Evolutionary conservation across 2,888 invertebrate species (phyloP).

Genomic region (Epinotia demarniana): DNA sequence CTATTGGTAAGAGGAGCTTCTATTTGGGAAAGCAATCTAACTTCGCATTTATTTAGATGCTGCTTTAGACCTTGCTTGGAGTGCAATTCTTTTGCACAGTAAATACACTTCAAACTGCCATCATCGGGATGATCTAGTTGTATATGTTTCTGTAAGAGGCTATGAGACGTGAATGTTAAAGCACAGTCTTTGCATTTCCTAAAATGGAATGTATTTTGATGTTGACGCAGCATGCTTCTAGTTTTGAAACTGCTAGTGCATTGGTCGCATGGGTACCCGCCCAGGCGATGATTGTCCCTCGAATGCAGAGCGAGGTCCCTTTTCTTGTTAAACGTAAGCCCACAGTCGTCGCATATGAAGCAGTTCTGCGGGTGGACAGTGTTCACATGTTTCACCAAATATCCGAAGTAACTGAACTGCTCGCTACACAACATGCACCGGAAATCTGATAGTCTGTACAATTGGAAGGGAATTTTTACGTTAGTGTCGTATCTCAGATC

Average conservation of each 20-base stretch:
- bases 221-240: conserved; percentile 55
- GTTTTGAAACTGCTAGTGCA: conserved; percentile 63
- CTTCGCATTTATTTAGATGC: conserved; percentile 68
- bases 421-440: conserved; percentile 67
- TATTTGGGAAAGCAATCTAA: conserved; percentile 54
- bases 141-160: conserved; percentile 65
- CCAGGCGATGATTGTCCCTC: conserved; percentile 61
- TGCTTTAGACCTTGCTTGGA: conserved; percentile 65
- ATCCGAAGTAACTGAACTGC: conserved; percentile 65
- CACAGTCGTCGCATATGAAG: conserved; percentile 71
- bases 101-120: conserved; percentile 63
- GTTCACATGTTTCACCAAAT: conserved; percentile 69
- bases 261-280: conserved; percentile 67
- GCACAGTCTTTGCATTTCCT: conserved; percentile 68
- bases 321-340: conserved; percentile 66
- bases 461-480: conserved; percentile 65
- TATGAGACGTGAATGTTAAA: conserved; percentile 59
- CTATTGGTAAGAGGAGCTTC: conserved; percentile 35
- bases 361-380: conserved; percentile 64
- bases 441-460: conserved; percentile 66
- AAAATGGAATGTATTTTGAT: conserved; percentile 65
- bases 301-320: conserved; percentile 67
- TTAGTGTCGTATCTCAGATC: conserved; percentile 66
- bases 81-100: conserved; percentile 68
- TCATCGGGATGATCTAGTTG: conserved; percentile 64